Evolutionary conservation across 1,140 invertebrate species (phyloP).

Genomic region (Drosophila cardini): DNA sequence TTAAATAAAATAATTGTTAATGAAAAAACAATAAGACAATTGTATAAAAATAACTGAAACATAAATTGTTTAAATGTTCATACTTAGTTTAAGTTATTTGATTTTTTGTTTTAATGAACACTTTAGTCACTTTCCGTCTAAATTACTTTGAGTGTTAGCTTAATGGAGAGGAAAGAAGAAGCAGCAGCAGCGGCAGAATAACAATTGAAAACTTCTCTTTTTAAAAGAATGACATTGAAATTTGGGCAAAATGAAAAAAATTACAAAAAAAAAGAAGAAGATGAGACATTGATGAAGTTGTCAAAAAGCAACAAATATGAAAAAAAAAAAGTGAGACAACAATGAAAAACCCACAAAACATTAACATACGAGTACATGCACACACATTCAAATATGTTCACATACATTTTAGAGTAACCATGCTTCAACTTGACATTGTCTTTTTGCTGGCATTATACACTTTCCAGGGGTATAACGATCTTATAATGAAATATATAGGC

Average conservation of each 20-base stretch:
- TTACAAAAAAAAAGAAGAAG: no score
- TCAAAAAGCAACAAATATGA: slow-evolving; percentile 50
- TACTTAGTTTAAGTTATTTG: slow-evolving; percentile 13
- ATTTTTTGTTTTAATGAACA: slow-evolving; percentile 56
- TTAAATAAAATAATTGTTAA: slow-evolving; percentile 24
- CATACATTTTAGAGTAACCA: neutral
- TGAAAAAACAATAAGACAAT: slow-evolving; percentile 56
- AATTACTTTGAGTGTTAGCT: slow-evolving; percentile 27
- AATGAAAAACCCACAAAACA: slow-evolving; percentile 48
- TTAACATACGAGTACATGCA: slow-evolving; percentile 3
- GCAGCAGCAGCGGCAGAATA: neutral
- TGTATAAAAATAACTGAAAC: slow-evolving; percentile 20
- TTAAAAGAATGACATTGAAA: slow-evolving; percentile 65
- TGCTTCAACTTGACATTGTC: slow-evolving; percentile 54
- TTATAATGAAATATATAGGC: no score
- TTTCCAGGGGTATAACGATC: no score
- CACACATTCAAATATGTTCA: neutral
- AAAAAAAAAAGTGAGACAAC: slow-evolving; percentile 15
- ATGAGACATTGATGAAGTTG: slow-evolving; percentile 67
- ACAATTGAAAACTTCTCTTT: slow-evolving; percentile 59
- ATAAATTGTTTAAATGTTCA: slow-evolving; percentile 24
- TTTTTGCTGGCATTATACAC: neutral
- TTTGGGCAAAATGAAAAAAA: slow-evolving; percentile 38
- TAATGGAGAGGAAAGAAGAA: slow-evolving; percentile 35
- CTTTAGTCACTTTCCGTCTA: slow-evolving; percentile 53